A percentile compares a stretch with the other conserved stretches of the same genome.
These are phyloP conservation scores for Lydus trimaculatus DNA, from an alignment of 2,888 invertebrate species.

Conservation along the genomic window DNA sequence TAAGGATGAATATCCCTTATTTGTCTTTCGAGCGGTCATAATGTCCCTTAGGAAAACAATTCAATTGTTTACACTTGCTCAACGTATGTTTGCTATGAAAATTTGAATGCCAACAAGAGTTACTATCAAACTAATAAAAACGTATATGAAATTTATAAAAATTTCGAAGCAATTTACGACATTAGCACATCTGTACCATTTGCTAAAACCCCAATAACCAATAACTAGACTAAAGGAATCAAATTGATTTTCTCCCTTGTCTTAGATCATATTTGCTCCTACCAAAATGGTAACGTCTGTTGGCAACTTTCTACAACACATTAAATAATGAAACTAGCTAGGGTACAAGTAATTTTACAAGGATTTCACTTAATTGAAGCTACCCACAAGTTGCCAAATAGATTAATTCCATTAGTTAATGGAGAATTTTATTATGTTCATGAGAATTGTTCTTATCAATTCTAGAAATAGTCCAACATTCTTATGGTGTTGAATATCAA, in stretches of 20 bases:
- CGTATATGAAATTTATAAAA: too few relatives aligned
- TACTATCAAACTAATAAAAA: too few relatives aligned
- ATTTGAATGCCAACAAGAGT: too few relatives aligned
- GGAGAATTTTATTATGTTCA: neutral
- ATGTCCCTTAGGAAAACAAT: neutral
- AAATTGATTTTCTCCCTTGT: neutral
- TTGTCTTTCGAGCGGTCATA: constrained; percentile 20
- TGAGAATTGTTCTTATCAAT: neutral
- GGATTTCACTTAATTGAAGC: neutral
- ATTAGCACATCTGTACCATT: too few relatives aligned
- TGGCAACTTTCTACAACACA: neutral
- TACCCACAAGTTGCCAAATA: constrained; percentile 3
- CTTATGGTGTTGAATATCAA: neutral
- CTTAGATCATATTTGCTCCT: neutral
- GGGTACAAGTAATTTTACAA: neutral
- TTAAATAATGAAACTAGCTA: neutral
- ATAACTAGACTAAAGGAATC: neutral
- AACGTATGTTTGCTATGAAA: too few relatives aligned
- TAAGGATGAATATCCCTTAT: constrained; percentile 20
- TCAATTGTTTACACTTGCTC: too few relatives aligned
- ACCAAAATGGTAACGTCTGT: neutral
- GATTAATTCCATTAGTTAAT: neutral
- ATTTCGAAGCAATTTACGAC: too few relatives aligned
- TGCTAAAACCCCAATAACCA: neutral
- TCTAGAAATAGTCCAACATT: too few relatives aligned